phyloP scores from a whole-genome alignment of 1,140 invertebrate species.

The Nephotettix cincticeps region DNA sequence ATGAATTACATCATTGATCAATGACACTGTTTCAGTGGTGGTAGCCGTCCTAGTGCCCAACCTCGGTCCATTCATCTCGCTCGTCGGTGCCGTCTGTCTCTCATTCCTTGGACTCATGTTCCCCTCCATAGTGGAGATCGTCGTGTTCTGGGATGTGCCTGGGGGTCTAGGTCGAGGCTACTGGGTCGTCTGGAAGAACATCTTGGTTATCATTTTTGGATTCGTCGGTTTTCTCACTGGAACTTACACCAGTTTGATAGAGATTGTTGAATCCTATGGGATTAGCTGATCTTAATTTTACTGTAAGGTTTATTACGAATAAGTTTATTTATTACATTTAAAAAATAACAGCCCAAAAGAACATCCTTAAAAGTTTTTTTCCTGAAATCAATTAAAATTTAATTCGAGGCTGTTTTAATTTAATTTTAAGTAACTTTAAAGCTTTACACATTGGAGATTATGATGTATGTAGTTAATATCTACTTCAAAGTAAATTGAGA shows the following conservation, averaged over 20 bases:
- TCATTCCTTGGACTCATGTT: conserved; percentile 85
- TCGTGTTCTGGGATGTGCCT: conserved; percentile 51
- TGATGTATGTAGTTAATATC: too few species aligned
- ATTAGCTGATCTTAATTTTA: neutral
- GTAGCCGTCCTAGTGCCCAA: conserved; percentile 80
- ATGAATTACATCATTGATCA: too few species aligned
- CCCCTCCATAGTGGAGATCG: conserved; percentile 85
- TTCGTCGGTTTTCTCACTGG: conserved; percentile 81
- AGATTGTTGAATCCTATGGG: conserved; percentile 56
- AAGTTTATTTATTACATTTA: too few species aligned
- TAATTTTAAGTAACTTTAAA: too few species aligned
- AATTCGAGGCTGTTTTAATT: too few species aligned
- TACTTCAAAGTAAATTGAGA: too few species aligned
- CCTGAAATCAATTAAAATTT: too few species aligned
- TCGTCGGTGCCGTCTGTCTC: conserved; percentile 87
- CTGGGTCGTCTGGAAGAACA: conserved; percentile 41
- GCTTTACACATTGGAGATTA: too few species aligned
- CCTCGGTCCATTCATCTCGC: conserved; percentile 84
- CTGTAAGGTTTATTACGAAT: too few species aligned
- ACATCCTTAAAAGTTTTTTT: too few species aligned
- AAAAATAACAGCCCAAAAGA: too few species aligned
- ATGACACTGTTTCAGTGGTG: conserved; percentile 59
- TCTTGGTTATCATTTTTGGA: conserved; percentile 60
- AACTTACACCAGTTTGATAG: conserved; percentile 75
- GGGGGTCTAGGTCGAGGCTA: conserved; percentile 36